Conservation (phyloP, 2,797 vertebrate genomes). For the Schizopygopsis pylzovi region DNA sequence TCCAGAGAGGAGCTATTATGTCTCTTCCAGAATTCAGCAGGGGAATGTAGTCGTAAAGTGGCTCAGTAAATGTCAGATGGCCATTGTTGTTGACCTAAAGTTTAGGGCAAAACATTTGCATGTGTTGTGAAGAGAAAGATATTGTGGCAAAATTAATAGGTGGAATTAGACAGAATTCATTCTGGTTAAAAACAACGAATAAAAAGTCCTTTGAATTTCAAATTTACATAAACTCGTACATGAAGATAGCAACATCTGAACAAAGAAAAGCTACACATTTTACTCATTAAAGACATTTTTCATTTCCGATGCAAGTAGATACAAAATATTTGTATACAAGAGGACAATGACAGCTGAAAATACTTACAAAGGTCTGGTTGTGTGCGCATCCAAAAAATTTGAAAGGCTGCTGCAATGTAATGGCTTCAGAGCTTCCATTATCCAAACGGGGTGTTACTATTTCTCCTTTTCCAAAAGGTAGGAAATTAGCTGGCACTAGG, state of each 20-base stretch:
- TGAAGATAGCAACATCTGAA: neutral
- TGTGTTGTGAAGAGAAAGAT: neutral
- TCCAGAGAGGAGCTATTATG: constrained; percentile 53
- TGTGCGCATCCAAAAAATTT: too few species aligned
- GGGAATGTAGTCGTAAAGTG: rapidly evolving
- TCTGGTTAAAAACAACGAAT: neutral
- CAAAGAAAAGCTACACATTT: neutral
- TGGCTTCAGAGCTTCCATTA: too few species aligned
- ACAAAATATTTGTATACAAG: too few species aligned
- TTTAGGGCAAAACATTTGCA: neutral
- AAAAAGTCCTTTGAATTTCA: neutral
- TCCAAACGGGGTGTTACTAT: too few species aligned
- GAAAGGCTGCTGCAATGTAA: too few species aligned
- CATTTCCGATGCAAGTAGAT: too few species aligned
- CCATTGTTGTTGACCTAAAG: neutral
- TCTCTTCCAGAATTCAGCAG: neutral
- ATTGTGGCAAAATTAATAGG: too few species aligned
- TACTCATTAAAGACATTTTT: neutral
- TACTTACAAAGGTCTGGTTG: too few species aligned
- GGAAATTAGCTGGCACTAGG: too few species aligned
- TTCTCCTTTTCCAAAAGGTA: too few species aligned
- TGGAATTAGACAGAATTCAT: neutral
- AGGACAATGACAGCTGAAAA: too few species aligned
- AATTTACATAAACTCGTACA: neutral
- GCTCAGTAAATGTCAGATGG: neutral